Conservation (phyloP, 2,888 invertebrate species). For the Tetramorium bicarinatum region DNA sequence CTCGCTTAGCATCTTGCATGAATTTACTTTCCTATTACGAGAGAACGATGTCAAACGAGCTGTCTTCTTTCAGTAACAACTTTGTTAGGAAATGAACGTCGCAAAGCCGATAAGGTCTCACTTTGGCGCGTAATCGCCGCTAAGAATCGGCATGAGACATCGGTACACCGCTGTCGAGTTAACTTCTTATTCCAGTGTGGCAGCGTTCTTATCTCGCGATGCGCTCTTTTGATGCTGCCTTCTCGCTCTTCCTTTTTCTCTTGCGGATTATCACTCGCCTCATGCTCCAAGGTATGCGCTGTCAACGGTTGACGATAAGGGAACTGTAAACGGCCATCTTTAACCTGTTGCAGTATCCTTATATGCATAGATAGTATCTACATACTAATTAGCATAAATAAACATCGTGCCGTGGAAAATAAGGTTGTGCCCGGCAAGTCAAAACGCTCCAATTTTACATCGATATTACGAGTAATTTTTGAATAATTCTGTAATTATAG, state of each 20-base stretch:
- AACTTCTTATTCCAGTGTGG: conserved; percentile 69
- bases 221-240: conserved; percentile 51
- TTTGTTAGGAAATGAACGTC: conserved; percentile 43
- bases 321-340: conserved; percentile 35
- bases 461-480: neutral
- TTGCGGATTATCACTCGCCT: conserved; percentile 47
- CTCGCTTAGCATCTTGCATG: conserved; percentile 7
- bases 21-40: conserved; percentile 20
- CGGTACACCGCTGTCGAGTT: conserved; percentile 52
- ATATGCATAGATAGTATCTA: conserved; percentile 47
- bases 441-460: conserved; percentile 18
- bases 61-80: conserved; percentile 38
- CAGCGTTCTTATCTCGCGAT: conserved; percentile 66
- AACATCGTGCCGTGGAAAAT: conserved; percentile 10
- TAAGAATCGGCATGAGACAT: conserved; percentile 63
- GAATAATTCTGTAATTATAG: conserved; percentile 24
- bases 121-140: conserved; percentile 61
- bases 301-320: conserved; percentile 42
- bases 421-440: neutral
- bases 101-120: conserved; percentile 46
- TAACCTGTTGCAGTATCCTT: conserved; percentile 37
- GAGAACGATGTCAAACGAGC: conserved; percentile 2
- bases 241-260: conserved; percentile 53
- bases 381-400: conserved; percentile 45
- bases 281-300: conserved; percentile 40